Percentiles rank a stretch among this genome's conserved stretches.
phyloP scores from a whole-genome alignment of 2,888 invertebrate species.

The Harpalus rufipes region DNA sequence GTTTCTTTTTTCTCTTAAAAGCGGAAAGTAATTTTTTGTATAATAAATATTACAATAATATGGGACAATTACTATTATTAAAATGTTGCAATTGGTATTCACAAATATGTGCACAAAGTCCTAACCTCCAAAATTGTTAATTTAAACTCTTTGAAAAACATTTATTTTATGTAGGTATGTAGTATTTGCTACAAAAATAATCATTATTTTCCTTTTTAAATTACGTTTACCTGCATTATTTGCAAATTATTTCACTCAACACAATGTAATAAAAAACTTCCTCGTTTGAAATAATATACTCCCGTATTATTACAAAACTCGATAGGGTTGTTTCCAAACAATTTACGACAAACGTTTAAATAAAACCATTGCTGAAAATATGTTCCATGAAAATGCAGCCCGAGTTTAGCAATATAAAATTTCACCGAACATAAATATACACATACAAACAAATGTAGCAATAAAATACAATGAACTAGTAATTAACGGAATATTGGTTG shows the following conservation, averaged over 20 bases:
- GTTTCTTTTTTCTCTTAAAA: too few species aligned
- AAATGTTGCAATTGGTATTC: too few species aligned
- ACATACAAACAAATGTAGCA: neutral
- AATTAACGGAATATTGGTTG: neutral
- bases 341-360: constrained; percentile 17
- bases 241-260: neutral
- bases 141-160: too few species aligned
- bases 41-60: too few species aligned
- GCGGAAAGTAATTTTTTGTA: too few species aligned
- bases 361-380: constrained; percentile 24
- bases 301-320: constrained; percentile 8
- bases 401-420: constrained; percentile 19
- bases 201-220: neutral
- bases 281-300: constrained; percentile 32
- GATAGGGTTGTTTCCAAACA: constrained; percentile 2
- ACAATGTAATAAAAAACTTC: constrained; percentile 6
- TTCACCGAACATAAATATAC: constrained; percentile 31
- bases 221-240: neutral
- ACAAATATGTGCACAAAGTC: too few species aligned
- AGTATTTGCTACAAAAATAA: neutral
- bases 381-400: constrained; percentile 24
- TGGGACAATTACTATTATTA: too few species aligned
- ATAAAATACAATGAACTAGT: constrained; percentile 9
- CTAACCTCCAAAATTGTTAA: too few species aligned
- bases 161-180: too few species aligned